Evolutionary conservation across 2,113 vertebrate species (phyloP).

Genomic region (Ophiodon elongatus): DNA sequence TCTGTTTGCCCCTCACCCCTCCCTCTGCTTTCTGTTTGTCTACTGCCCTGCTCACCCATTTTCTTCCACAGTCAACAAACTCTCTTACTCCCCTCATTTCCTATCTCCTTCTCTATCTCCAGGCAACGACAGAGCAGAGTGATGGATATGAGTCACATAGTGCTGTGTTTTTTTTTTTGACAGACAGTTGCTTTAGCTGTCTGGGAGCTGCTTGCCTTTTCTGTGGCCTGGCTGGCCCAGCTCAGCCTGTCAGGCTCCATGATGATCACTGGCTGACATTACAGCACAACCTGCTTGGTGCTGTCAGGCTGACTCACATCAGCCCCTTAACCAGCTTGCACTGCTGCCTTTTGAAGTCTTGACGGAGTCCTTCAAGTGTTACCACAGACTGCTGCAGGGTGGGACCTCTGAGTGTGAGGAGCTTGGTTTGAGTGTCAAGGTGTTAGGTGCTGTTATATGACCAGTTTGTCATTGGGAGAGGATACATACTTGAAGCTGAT

Average conservation of each 20-base stretch:
- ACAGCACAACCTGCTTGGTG: slow-evolving; percentile 79
- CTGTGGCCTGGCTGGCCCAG: slow-evolving; percentile 67
- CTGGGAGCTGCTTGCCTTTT: slow-evolving; percentile 71
- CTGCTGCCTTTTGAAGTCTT: slow-evolving; percentile 64
- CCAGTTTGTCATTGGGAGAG: slow-evolving; percentile 39
- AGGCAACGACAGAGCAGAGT: slow-evolving; percentile 62
- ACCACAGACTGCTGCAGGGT: slow-evolving; percentile 45
- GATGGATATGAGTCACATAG: slow-evolving; percentile 77
- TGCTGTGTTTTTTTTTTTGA: slow-evolving; percentile 46
- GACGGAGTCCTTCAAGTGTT: slow-evolving; percentile 56
- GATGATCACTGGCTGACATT: slow-evolving; percentile 78
- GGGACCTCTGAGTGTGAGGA: slow-evolving; percentile 24
- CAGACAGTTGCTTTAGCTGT: slow-evolving; percentile 66
- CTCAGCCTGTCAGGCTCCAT: slow-evolving; percentile 77
- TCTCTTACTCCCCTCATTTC: slow-evolving; percentile 38
- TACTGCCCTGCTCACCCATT: slow-evolving; percentile 3
- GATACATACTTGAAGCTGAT: slow-evolving; percentile 40
- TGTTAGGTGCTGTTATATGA: slow-evolving; percentile 39
- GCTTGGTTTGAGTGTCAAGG: slow-evolving; percentile 40
- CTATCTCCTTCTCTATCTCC: slow-evolving; percentile 67
- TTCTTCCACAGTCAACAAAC: slow-evolving; percentile 54
- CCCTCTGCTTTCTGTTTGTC: slow-evolving; percentile 22
- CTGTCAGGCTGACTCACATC: slow-evolving; percentile 79
- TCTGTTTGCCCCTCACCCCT: slow-evolving; percentile 36
- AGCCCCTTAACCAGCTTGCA: slow-evolving; percentile 71